These are phyloP conservation scores for Lamellibrachia satsuma DNA, from an alignment of 2,888 invertebrate species.

Conservation along the genomic window DNA sequence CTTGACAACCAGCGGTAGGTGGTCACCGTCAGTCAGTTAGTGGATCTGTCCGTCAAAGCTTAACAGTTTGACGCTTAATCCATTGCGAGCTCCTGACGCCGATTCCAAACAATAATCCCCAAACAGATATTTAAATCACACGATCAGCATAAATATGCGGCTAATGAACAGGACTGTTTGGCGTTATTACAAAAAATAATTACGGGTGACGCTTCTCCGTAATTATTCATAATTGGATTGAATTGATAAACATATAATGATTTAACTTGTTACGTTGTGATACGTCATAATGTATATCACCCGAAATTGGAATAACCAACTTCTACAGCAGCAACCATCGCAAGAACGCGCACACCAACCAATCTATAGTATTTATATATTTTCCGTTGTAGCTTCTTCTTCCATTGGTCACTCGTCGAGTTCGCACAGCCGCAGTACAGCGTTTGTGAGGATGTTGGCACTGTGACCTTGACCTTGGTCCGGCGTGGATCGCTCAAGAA, in stretches of 20 bases:
- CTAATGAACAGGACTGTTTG: too few relatives aligned
- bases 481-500: conserved; percentile 53
- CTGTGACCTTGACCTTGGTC: conserved; percentile 50
- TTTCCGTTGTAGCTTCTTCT: conserved; percentile 34
- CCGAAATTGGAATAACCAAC: neutral
- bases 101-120: too few relatives aligned
- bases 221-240: too few relatives aligned
- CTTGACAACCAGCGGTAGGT: conserved; percentile 56
- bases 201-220: too few relatives aligned
- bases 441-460: conserved; percentile 62
- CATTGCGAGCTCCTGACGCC: too few relatives aligned
- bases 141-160: too few relatives aligned
- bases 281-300: neutral
- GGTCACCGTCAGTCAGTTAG: neutral
- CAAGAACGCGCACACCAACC: neutral
- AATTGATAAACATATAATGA: too few relatives aligned
- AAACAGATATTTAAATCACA: too few relatives aligned
- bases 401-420: conserved; percentile 51
- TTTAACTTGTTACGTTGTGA: too few relatives aligned
- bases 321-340: neutral
- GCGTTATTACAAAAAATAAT: too few relatives aligned
- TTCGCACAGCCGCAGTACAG: conserved; percentile 54
- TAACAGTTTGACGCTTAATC: too few relatives aligned
- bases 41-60: neutral
- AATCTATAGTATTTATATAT: neutral